Evolutionary conservation across 2,797 vertebrate species (phyloP).

Genomic region (Cirrhinus molitorella): DNA sequence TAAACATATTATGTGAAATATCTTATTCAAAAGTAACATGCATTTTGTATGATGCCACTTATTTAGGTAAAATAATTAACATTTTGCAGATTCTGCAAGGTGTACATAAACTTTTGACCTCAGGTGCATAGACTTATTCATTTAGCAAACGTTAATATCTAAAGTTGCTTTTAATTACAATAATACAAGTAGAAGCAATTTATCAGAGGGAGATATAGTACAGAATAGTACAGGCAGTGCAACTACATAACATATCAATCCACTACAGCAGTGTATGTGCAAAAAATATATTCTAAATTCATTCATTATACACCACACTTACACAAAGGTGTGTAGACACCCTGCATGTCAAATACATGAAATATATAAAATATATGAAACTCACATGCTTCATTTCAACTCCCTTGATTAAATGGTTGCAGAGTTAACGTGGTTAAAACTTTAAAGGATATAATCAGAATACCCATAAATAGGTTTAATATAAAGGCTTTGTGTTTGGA

Average conservation of each 20-base stretch:
- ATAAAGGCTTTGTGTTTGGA: no score
- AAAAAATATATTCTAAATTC: neutral
- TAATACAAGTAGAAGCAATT: neutral
- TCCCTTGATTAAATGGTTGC: neutral
- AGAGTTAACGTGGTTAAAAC: neutral
- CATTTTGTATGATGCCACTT: no score
- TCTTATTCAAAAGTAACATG: no score
- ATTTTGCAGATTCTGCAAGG: no score
- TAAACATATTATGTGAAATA: no score
- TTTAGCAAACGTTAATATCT: neutral
- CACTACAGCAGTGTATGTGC: neutral
- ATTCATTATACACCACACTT: neutral
- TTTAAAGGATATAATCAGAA: neutral
- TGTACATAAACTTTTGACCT: no score
- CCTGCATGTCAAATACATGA: neutral
- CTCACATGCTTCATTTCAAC: neutral
- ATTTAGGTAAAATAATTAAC: no score
- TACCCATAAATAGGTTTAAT: neutral
- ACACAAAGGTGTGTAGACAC: neutral
- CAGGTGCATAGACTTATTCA: neutral
- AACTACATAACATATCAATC: neutral
- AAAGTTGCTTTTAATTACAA: neutral
- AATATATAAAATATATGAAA: neutral
- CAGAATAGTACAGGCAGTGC: neutral
- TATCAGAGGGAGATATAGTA: neutral